These are phyloP conservation scores for Benitochromis conjunctus DNA, from an alignment of 2,113 vertebrate species.

Conservation along the genomic window DNA sequence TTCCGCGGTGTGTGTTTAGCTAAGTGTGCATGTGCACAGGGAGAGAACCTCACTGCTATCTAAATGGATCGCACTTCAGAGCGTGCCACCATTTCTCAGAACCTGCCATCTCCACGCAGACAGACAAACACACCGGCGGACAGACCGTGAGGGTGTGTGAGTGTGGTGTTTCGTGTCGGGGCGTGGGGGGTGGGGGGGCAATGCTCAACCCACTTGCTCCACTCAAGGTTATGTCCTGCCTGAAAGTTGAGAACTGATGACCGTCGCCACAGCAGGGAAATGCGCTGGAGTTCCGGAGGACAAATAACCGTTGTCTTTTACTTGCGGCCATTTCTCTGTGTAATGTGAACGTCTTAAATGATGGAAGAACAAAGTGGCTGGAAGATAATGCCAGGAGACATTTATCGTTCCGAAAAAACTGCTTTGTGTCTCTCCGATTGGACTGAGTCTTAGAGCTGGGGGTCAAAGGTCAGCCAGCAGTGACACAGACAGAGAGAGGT, in stretches of 20 bases:
- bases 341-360: slow-evolving; percentile 42
- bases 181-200: background rate
- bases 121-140: slow-evolving; percentile 13
- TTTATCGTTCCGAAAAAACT: slow-evolving; percentile 24
- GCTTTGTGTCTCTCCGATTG: slow-evolving; percentile 23
- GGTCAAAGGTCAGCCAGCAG: slow-evolving; percentile 50
- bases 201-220: slow-evolving; percentile 13
- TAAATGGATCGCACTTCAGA: slow-evolving; percentile 73
- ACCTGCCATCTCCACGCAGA: slow-evolving; percentile 49
- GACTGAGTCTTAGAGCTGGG: background rate
- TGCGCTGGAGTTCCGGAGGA: slow-evolving; percentile 3
- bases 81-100: slow-evolving; percentile 69
- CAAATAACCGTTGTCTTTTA: slow-evolving; percentile 36
- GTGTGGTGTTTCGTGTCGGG: background rate
- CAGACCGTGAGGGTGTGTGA: background rate
- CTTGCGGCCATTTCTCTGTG: slow-evolving; percentile 17
- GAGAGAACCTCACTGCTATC: slow-evolving; percentile 55
- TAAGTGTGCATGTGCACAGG: background rate
- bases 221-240: slow-evolving; percentile 68
- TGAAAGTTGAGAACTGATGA: slow-evolving; percentile 60
- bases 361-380: slow-evolving; percentile 45
- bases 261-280: slow-evolving; percentile 23
- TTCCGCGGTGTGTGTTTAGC: slow-evolving; percentile 16
- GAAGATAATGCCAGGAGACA: slow-evolving; percentile 28
- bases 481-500: slow-evolving; percentile 63